Conservation (phyloP, 2,888 invertebrate species). For the Mesochorus sp. region DNA sequence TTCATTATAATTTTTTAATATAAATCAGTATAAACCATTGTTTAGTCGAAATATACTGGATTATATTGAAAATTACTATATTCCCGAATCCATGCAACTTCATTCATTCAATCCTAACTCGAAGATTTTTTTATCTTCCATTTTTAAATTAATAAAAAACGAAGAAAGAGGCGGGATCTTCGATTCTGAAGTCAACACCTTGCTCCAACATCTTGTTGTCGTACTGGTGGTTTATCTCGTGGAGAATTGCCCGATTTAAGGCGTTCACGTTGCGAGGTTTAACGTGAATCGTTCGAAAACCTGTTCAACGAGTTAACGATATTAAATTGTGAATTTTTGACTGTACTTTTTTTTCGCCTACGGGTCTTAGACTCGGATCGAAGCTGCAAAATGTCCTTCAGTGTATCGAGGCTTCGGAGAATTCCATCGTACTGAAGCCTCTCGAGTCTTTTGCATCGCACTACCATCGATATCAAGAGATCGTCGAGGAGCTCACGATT, state of each 20-base stretch:
- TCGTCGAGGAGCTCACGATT: slow-evolving; percentile 82
- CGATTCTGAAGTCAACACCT: slow-evolving; percentile 79
- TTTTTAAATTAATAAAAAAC: slow-evolving; percentile 67
- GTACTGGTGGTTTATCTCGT: slow-evolving; percentile 77
- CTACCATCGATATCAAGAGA: slow-evolving; percentile 79
- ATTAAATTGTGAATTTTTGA: neutral
- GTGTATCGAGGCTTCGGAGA: slow-evolving; percentile 80
- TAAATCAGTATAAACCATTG: no score
- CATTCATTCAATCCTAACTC: no score
- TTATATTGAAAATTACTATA: no score
- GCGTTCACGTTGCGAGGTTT: slow-evolving; percentile 78
- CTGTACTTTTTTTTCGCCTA: slow-evolving; percentile 62
- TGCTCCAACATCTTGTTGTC: slow-evolving; percentile 76
- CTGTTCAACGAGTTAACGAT: no score
- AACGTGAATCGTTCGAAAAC: slow-evolving; percentile 77
- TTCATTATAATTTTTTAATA: no score
- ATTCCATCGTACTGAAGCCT: slow-evolving; percentile 82
- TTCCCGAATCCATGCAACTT: no score
- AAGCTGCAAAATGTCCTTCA: slow-evolving; percentile 79
- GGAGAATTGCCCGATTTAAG: slow-evolving; percentile 75
- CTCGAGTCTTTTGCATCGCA: slow-evolving; percentile 80
- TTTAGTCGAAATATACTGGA: no score
- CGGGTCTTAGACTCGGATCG: slow-evolving; percentile 76
- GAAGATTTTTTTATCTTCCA: neutral
- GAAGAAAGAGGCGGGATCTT: slow-evolving; percentile 74